A percentile compares a stretch with the other conserved stretches of the same genome.
phyloP scores from a whole-genome alignment of 2,113 vertebrate species.

The Thryonomys swinderianus region DNA sequence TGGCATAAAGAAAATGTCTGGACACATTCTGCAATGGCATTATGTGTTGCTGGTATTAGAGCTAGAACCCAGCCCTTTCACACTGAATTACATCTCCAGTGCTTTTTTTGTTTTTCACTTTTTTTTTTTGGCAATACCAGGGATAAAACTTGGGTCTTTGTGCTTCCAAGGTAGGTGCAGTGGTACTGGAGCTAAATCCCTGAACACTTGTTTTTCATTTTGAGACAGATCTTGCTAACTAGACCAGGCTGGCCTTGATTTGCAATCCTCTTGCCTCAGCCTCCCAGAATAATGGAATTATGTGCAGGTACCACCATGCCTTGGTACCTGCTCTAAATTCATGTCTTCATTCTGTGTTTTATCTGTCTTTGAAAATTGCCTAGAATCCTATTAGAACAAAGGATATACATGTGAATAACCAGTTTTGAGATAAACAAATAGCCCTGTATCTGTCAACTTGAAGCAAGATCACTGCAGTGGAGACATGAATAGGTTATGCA shows the following conservation, averaged over 20 bases:
- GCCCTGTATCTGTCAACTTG: neutral
- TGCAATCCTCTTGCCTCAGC: neutral
- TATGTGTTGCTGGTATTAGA: too few relatives aligned
- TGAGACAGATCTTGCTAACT: neutral
- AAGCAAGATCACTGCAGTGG: neutral
- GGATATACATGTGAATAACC: neutral
- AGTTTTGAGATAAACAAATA: neutral
- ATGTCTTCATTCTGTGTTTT: neutral
- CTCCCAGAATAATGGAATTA: neutral
- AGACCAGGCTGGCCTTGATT: neutral
- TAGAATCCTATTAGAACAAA: neutral
- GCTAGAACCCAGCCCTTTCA: too few relatives aligned
- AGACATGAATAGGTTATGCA: neutral
- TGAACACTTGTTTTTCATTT: neutral
- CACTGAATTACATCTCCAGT: too few relatives aligned
- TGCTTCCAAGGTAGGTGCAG: too few relatives aligned
- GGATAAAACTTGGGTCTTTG: neutral
- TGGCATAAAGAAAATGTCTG: neutral
- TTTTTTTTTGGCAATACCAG: neutral
- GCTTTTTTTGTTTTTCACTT: too few relatives aligned
- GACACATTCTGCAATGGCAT: neutral
- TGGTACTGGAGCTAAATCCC: too few relatives aligned
- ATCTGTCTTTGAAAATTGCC: neutral
- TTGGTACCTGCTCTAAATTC: neutral
- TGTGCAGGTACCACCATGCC: neutral